A percentile compares a stretch with the other conserved stretches of the same genome.
Evolutionary conservation across 2,797 vertebrate genomes (phyloP).

Genomic region (Sebastiscus albofasciatus): DNA sequence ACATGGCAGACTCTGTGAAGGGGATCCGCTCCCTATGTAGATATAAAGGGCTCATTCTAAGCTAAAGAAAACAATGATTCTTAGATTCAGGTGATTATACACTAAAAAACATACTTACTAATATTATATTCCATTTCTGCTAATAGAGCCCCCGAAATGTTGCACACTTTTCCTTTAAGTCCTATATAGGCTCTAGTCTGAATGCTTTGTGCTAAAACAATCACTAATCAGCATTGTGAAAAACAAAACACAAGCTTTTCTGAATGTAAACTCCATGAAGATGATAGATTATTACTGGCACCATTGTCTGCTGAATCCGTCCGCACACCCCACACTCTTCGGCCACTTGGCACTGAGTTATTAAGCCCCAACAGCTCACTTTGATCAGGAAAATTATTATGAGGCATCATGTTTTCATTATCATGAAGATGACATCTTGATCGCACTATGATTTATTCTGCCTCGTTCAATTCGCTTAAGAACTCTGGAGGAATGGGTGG

Average conservation of each 20-base stretch:
- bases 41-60: too few relatives aligned
- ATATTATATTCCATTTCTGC: too few relatives aligned
- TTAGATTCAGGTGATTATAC: too few relatives aligned
- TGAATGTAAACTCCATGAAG: slow-evolving; percentile 15
- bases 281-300: slow-evolving; percentile 50
- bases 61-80: too few relatives aligned
- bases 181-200: neutral
- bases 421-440: slow-evolving; percentile 78
- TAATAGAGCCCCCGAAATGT: too few relatives aligned
- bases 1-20: too few relatives aligned
- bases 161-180: neutral
- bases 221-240: neutral
- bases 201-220: neutral
- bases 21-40: fast-evolving
- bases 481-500: slow-evolving; percentile 53
- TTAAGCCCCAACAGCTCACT: slow-evolving; percentile 57
- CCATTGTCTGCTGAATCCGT: slow-evolving; percentile 39
- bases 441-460: slow-evolving; percentile 77
- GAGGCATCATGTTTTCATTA: slow-evolving; percentile 81
- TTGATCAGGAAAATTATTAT: slow-evolving; percentile 76
- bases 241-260: neutral
- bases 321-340: slow-evolving; percentile 14
- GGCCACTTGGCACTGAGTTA: slow-evolving; percentile 61
- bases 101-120: too few relatives aligned
- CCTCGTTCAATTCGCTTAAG: slow-evolving; percentile 72